phyloP scores from a whole-genome alignment of 2,888 invertebrate genomes.

The Acleris emargana region DNA sequence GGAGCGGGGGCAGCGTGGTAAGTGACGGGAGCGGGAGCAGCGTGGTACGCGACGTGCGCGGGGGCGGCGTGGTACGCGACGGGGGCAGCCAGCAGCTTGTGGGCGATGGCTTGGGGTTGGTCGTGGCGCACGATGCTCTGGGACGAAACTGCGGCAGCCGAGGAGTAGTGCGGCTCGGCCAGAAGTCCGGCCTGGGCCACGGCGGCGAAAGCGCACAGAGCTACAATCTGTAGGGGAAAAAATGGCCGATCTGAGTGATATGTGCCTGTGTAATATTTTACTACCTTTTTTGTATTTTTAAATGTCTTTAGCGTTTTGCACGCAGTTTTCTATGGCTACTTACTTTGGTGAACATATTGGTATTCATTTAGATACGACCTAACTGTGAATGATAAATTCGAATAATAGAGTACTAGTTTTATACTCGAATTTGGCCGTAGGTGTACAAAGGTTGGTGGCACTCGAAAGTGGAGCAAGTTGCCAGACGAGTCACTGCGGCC shows the following conservation, averaged over 20 bases:
- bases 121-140: conserved; percentile 67
- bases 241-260: too few species aligned
- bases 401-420: conserved; percentile 4
- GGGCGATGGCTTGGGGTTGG: conserved; percentile 41
- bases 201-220: too few species aligned
- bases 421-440: conserved; percentile 8
- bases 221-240: too few species aligned
- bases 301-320: too few species aligned
- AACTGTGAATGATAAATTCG: conserved; percentile 9
- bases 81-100: conserved; percentile 46
- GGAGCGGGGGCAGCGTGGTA: conserved; percentile 41
- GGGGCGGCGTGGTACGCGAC: conserved; percentile 47
- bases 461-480: background rate
- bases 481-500: background rate
- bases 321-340: too few species aligned
- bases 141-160: conserved; percentile 54
- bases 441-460: background rate
- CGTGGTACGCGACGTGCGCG: conserved; percentile 44
- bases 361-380: too few species aligned
- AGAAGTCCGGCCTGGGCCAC: too few species aligned
- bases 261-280: too few species aligned
- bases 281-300: too few species aligned
- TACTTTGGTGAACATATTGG: too few species aligned
- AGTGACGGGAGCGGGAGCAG: conserved; percentile 43
- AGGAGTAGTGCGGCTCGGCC: too few species aligned